These are phyloP conservation scores for Aldabrachelys gigantea DNA, from an alignment of 2,113 vertebrate species.

Conservation along the genomic window DNA sequence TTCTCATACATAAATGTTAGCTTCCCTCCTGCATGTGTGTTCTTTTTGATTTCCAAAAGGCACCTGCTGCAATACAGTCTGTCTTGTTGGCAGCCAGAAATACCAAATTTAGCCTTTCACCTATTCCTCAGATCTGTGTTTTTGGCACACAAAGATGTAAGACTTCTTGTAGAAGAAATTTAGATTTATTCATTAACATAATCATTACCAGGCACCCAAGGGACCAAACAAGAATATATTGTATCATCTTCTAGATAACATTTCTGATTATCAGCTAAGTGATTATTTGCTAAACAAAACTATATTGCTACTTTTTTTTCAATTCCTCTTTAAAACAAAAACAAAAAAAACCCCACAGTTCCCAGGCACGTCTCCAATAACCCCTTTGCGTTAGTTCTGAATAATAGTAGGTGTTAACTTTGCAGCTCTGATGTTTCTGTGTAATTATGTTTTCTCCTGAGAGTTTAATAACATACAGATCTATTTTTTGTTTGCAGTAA, in stretches of 20 bases:
- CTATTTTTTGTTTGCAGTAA: background rate
- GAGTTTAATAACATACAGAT: background rate
- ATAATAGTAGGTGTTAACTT: background rate
- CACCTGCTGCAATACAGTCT: slow-evolving; percentile 6
- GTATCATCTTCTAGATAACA: background rate
- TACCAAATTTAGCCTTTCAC: background rate
- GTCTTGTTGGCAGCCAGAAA: slow-evolving; percentile 5
- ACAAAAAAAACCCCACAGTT: background rate
- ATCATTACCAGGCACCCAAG: background rate
- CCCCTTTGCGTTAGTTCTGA: background rate
- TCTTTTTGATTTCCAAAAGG: slow-evolving; percentile 3
- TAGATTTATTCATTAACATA: background rate
- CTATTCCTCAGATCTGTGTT: background rate
- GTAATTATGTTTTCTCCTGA: background rate
- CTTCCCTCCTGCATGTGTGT: background rate
- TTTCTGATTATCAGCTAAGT: background rate
- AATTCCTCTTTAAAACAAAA: background rate
- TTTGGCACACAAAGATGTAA: fast-evolving
- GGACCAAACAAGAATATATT: background rate
- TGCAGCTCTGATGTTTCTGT: background rate
- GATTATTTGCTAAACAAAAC: background rate
- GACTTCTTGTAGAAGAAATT: fast-evolving
- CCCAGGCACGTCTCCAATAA: background rate
- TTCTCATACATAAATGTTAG: slow-evolving; percentile 7
- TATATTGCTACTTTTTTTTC: background rate